Evolutionary conservation across 2,888 invertebrate genomes (phyloP).

Genomic region (Rhopalosiphum nymphaeae): DNA sequence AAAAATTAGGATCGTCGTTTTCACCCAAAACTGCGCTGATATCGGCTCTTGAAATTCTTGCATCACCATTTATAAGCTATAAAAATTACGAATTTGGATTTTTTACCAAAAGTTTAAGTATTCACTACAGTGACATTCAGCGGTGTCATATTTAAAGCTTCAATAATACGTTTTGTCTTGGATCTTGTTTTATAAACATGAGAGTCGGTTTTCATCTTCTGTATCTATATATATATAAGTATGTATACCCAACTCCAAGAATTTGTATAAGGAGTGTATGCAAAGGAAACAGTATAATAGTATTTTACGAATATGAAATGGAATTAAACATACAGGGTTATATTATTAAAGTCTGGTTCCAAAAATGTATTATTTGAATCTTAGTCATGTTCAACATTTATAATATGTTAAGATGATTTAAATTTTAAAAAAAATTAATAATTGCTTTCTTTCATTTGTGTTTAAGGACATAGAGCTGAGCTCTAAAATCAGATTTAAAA

Average conservation of each 20-base stretch:
- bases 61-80: slow-evolving; percentile 53
- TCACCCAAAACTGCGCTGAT: slow-evolving; percentile 55
- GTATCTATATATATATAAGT: background rate
- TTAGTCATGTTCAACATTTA: background rate
- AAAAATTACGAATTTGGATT: slow-evolving; percentile 34
- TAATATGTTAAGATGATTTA: background rate
- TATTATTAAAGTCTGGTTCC: background rate
- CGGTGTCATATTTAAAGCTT: slow-evolving; percentile 41
- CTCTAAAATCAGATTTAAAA: background rate
- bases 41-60: slow-evolving; percentile 47
- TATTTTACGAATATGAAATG: background rate
- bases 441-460: background rate
- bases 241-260: background rate
- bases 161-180: slow-evolving; percentile 23
- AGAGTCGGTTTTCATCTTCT: slow-evolving; percentile 51
- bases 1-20: slow-evolving; percentile 55
- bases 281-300: background rate
- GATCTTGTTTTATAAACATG: slow-evolving; percentile 27
- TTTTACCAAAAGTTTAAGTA: slow-evolving; percentile 2
- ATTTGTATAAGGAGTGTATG: background rate
- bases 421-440: background rate
- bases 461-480: background rate
- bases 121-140: background rate
- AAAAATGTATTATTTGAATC: background rate
- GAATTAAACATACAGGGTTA: background rate